These are phyloP conservation scores for Ostrea edulis DNA, from an alignment of 1,140 invertebrate genomes.

Conservation along the genomic window DNA sequence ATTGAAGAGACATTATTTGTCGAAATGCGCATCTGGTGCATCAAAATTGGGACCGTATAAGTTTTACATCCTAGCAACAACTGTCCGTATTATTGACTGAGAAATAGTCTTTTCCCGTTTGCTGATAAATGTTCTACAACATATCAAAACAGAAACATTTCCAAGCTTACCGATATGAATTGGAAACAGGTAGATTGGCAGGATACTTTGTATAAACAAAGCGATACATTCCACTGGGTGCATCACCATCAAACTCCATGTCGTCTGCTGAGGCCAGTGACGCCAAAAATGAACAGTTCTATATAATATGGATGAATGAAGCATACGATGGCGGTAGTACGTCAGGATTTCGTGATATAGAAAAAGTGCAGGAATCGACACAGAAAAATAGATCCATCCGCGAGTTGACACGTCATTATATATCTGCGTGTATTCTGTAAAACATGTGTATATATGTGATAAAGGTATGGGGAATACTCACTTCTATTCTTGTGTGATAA, in stretches of 20 bases:
- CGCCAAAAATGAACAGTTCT: constrained; percentile 87
- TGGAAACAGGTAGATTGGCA: constrained; percentile 62
- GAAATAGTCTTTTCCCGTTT: too few relatives aligned
- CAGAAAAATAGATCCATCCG: constrained; percentile 82
- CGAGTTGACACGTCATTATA: constrained; percentile 85
- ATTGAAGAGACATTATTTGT: too few relatives aligned
- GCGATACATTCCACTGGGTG: constrained; percentile 83
- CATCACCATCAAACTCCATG: constrained; percentile 86
- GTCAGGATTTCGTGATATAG: constrained; percentile 84
- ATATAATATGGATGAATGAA: constrained; percentile 86
- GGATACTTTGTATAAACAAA: constrained; percentile 57
- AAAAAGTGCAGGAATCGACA: constrained; percentile 61
- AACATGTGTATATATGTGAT: neutral
- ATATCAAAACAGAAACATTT: neutral
- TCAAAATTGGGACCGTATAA: too few relatives aligned
- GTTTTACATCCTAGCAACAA: too few relatives aligned
- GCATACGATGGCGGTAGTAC: constrained; percentile 85
- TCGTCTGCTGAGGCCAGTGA: constrained; percentile 88
- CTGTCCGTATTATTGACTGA: too few relatives aligned
- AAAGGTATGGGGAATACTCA: too few relatives aligned
- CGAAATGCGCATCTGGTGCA: too few relatives aligned
- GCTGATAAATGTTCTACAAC: too few relatives aligned
- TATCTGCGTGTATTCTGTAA: constrained; percentile 81
- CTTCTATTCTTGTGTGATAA: too few relatives aligned
- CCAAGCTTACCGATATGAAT: constrained; percentile 64